These are phyloP conservation scores for Hydropotes inermis DNA, from an alignment of 2,113 vertebrate species.

Conservation along the genomic window DNA sequence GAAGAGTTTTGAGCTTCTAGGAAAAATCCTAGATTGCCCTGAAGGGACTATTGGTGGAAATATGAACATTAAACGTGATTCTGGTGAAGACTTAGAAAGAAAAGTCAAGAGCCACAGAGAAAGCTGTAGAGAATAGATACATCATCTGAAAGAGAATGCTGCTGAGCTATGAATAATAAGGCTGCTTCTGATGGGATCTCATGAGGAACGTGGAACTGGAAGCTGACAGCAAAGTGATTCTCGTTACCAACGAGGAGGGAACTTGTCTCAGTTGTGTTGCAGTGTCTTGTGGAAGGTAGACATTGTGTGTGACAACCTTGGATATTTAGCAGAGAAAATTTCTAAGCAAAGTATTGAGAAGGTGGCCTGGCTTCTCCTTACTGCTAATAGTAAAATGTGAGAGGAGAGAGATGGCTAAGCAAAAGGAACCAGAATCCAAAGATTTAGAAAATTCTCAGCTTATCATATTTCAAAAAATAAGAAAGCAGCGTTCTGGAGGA, in stretches of 20 bases:
- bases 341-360: background rate
- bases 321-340: background rate
- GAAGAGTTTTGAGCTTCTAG: background rate
- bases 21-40: background rate
- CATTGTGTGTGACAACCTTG: background rate
- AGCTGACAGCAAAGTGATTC: background rate
- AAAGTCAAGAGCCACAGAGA: background rate
- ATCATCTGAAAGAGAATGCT: background rate
- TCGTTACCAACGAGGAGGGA: background rate
- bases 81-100: background rate
- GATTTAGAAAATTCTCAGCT: background rate
- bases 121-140: background rate
- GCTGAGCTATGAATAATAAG: background rate
- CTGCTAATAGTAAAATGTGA: background rate
- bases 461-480: background rate
- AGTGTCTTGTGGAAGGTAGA: background rate
- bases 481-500: background rate
- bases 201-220: background rate
- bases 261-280: background rate
- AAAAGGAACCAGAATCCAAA: background rate
- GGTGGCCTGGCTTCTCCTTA: background rate
- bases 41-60: background rate
- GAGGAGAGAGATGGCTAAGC: background rate
- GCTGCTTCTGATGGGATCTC: background rate
- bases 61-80: background rate